Conservation (phyloP, 64 coral and sea anemone genomes). For the Porites australiensis region DNA sequence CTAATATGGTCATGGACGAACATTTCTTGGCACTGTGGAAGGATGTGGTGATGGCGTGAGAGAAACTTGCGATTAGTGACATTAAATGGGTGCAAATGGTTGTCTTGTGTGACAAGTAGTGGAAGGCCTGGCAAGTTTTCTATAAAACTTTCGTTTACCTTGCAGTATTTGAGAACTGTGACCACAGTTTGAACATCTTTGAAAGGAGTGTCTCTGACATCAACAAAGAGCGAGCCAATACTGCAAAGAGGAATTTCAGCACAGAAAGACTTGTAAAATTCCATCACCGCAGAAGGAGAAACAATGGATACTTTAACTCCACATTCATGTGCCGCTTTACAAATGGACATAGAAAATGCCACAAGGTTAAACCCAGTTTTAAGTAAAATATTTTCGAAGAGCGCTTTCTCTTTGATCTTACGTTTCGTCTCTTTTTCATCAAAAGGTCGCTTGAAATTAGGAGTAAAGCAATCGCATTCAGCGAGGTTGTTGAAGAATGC, state of each 20-base stretch:
- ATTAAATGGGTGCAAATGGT: conserved; percentile 43
- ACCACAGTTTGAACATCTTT: not conserved
- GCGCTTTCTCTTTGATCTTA: not conserved
- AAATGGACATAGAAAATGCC: conserved; percentile 25
- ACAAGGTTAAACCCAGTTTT: conserved; percentile 68
- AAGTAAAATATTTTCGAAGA: conserved; percentile 18
- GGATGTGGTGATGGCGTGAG: conserved; percentile 26
- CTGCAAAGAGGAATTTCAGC: conserved; percentile 1
- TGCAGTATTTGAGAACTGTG: conserved; percentile 72
- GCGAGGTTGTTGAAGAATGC: conserved; percentile 66
- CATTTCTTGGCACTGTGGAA: conserved; percentile 46
- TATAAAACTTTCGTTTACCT: conserved; percentile 25
- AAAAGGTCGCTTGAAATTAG: not conserved
- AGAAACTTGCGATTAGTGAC: conserved; percentile 30
- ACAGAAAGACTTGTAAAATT: conserved; percentile 63
- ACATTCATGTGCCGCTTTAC: not conserved
- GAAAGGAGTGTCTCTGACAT: conserved; percentile 55
- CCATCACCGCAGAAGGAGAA: conserved; percentile 49
- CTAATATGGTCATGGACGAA: conserved; percentile 66
- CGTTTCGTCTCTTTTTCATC: not conserved
- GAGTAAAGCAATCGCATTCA: not conserved
- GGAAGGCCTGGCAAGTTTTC: conserved; percentile 75
- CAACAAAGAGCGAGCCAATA: conserved; percentile 18
- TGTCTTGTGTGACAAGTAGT: conserved; percentile 83
- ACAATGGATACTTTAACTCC: not conserved